Percentiles rank a stretch among this genome's conserved stretches.
phyloP scores from a whole-genome alignment of 2,888 invertebrate genomes.

The Caenorhabditis drosophilae region DNA sequence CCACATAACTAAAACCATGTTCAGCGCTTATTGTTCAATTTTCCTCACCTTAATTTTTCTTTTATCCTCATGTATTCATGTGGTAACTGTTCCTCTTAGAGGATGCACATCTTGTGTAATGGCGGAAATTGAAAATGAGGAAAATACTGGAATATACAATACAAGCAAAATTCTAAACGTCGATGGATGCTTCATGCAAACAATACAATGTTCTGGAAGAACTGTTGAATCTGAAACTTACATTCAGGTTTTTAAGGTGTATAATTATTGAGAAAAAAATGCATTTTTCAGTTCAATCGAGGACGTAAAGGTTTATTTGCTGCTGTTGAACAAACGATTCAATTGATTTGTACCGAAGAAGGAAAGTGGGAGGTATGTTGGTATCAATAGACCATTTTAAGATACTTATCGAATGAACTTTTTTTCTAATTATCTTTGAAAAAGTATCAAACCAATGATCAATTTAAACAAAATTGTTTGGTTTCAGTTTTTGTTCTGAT shows the following conservation, averaged over 20 bases:
- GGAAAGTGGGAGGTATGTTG: slow-evolving; percentile 28
- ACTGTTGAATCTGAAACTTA: slow-evolving; percentile 3
- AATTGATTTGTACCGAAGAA: slow-evolving; percentile 23
- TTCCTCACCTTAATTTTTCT: too few relatives aligned
- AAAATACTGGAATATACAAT: slow-evolving; percentile 3
- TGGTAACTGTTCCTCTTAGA: too few relatives aligned
- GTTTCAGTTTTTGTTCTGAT: too few relatives aligned
- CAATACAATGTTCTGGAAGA: slow-evolving; percentile 7
- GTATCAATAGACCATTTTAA: too few relatives aligned
- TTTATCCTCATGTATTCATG: too few relatives aligned
- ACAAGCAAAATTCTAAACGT: slow-evolving; percentile 7
- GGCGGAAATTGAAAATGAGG: slow-evolving; percentile 2
- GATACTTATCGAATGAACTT: too few relatives aligned
- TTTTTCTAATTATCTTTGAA: too few relatives aligned
- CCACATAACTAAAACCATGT: too few relatives aligned
- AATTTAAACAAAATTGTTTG: too few relatives aligned
- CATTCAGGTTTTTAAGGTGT: slow-evolving; percentile 10
- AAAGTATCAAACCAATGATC: too few relatives aligned
- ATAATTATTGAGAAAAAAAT: neutral
- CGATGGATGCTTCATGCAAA: slow-evolving; percentile 23
- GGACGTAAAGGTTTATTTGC: slow-evolving; percentile 27
- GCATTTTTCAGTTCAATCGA: slow-evolving; percentile 16
- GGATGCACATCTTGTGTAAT: slow-evolving; percentile 25
- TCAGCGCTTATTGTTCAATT: too few relatives aligned
- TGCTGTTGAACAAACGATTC: slow-evolving; percentile 27